Base-by-base conservation (phyloP, 1,140 invertebrate genomes). In the Acarapis woodi region DNA sequence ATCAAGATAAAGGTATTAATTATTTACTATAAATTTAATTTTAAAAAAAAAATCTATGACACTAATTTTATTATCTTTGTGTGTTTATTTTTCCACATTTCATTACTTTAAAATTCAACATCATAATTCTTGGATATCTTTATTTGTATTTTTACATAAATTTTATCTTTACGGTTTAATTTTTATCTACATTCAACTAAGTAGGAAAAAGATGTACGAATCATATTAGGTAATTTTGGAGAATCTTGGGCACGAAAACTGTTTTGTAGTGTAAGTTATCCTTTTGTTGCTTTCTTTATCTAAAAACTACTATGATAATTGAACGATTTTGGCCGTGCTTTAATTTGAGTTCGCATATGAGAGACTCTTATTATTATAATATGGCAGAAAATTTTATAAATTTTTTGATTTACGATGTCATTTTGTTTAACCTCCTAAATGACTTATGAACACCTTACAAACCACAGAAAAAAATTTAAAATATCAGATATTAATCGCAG, bases 201-300 rank as follows among this genome's bases (percentile, higher is more conserved):
- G 19, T 38, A 55, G 45, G 72, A 75, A 42, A 82, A 85, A 50
- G 87, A 94, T 51, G 75, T 87, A 4, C 65, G 88, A 33, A 87
- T 97, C 31, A 88, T 97, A 46, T 58, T 93, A 40, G 85, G 83
- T 5, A 94, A 94, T 57, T 93, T 96, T 53, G 79, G 88, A 55
- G 79, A 90, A 53, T 67, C 69, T 22, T 87, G 83, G 75, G 87
- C 87, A 0, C 62, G 79, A 34, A 66, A 68, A 47, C 77, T 94
- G 37, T 90, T 96, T 52, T 97, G 88, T 54, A 75, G 85, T 53
- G 83, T 82, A 49, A 50, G 52, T 50, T 29, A n/a, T n/a, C 31
- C 9, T 10, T 28, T 14, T 14, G 26, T 28, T 28, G 14, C 14
- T 28, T 28, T 28, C 4, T 14, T 10, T 12, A 28, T 14, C 10